Evolutionary conservation across 2,888 invertebrate species (phyloP), one percentile per base, ranked within the genome.

Genomic region (Flabesymbios commensalis): DNA sequence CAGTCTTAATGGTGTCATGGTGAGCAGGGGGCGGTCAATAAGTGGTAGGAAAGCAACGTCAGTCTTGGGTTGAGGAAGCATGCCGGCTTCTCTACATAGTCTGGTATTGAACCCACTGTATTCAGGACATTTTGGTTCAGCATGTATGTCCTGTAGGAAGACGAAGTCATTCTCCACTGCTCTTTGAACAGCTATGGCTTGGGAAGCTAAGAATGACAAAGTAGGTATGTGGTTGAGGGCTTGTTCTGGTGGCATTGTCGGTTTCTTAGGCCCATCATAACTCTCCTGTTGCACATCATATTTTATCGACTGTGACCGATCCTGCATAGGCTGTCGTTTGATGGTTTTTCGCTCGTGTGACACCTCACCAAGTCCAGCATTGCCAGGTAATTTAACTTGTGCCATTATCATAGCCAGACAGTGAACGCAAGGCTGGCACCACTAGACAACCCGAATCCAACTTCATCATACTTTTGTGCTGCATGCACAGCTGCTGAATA

Each of bases 341-440:
- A 26, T 49, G 49, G 49, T 49, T 49, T 36, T 53, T 14, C n/a
- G 53, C n/a, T 31, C 7, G 28, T 28, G 36, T 14, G 22, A 5
- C 53, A 53, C 53, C 53, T 36, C 33, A 7, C 22, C 53, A 36
- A 36, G n/a, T n/a, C n/a, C 31, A 32, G 10, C 31, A 49, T 29
- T 49, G 49, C 49, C 31, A 17, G 49, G 49, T 22, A 31, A 32
- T 29, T 32, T 28, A 49, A 49, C 39, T 26, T 39, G 36, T 54
- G 36, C 36, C 54, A 54, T 54, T 19, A 54, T 54, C 54, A 54
- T 54, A 54, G 36, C 41, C 3, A 54, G 54, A 41, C 41, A 41
- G 41, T 54, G 54, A 26, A 54, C 54, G 2, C 54, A 54, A 53
- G 14, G 24, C 32, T 36, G 39, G n/a, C 36, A 22, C 36, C 19